Base-by-base conservation (phyloP, 2,888 invertebrate species). In the Euplagia quadripunctaria region DNA sequence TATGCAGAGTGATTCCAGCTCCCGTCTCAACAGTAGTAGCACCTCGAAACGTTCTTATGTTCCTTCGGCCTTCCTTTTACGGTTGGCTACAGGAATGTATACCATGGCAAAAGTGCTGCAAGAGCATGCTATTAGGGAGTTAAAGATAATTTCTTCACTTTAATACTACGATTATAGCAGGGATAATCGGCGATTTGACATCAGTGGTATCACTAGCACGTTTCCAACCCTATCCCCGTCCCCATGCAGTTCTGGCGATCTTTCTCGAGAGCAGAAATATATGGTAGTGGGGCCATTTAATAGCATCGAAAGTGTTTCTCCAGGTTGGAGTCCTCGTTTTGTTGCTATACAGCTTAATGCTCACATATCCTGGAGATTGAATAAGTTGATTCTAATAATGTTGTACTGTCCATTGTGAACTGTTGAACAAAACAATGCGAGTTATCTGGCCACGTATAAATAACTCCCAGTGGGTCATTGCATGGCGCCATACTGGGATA, bases 401-500 rank as follows among this genome's bases (percentile, higher is more conserved):
- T 82, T 82, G 83, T 83, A 77, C 68, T 74, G 84, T 72, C 82
- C 80, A 82, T 82, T 80, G 84, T 82, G 66, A 74, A 58, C 74
- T 20, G 79, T 77, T 73, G 72, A 80, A 77, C 77, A 81, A 80
- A 85, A 87, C 87, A 88, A 89, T 88, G 85, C 82, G 72, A 83
- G 85, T 79, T 85, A 86, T 88, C 84, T 86, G 82, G 77, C 83
- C 71, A 72, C 67, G 71, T 84, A 84, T 88, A 87, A 88, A 89
- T 89, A 88, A 85, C 86, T 82, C 77, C 76, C 80, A 88, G 83
- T 89, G 82, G 89, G 87, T 90, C 89, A 90, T 81, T 83, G 84
- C 75, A 80, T 87, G 87, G 87, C 88, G 88, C 87, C 86, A 77
- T 72, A 79, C 72, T 55, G 49, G 63, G 76, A 73, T 75, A 66